phyloP scores from a whole-genome alignment of 2,888 invertebrate species.

The Gryllus longicercus region DNA sequence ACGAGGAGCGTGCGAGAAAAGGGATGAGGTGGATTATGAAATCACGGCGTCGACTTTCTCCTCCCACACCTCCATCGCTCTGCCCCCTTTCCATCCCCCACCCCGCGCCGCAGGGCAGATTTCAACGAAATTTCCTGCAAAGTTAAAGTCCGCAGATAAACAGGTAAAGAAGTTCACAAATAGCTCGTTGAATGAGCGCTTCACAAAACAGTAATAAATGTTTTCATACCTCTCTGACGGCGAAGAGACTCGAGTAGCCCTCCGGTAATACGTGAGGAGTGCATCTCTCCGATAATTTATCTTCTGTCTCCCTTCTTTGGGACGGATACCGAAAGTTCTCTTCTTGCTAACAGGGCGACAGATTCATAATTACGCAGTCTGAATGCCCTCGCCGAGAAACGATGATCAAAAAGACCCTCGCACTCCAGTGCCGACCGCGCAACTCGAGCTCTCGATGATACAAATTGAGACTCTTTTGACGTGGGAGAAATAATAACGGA shows the following conservation, averaged over 20 bases:
- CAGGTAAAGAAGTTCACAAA: constrained; percentile 17
- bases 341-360: too few species aligned
- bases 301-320: too few species aligned
- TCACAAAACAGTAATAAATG: constrained; percentile 5
- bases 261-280: too few species aligned
- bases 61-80: not conserved
- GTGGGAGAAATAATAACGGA: too few species aligned
- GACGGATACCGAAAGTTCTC: too few species aligned
- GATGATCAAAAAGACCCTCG: too few species aligned
- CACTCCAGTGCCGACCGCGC: too few species aligned
- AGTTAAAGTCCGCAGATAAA: constrained; percentile 5
- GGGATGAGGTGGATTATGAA: not conserved
- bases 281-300: too few species aligned
- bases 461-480: too few species aligned
- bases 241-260: not conserved
- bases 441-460: too few species aligned
- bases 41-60: not conserved
- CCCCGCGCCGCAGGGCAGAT: not conserved
- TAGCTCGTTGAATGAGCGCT: not conserved
- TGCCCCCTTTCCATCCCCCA: not conserved
- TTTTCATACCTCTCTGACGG: constrained; percentile 4
- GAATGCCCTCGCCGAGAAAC: too few species aligned
- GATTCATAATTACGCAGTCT: too few species aligned
- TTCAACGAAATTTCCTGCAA: not conserved
- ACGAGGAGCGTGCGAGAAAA: not conserved